Percentiles rank a stretch among this genome's conserved stretches.
Conservation (phyloP, 2,113 vertebrate genomes). For the Platycercus adscitus region DNA sequence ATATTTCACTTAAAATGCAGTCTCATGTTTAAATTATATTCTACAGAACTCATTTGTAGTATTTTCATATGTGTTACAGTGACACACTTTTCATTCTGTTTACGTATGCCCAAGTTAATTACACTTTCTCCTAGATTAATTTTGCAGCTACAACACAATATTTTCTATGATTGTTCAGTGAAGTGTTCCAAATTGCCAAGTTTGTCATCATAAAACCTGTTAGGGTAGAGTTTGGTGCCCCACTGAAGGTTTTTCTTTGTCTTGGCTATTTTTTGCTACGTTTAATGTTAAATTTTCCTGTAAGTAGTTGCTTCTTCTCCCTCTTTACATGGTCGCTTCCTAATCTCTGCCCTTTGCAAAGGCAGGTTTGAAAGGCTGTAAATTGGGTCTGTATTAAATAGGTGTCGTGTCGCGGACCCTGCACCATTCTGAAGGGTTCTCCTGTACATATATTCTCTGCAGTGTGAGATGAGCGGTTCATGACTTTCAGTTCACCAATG, state of each 20-base stretch:
- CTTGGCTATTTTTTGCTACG: not conserved
- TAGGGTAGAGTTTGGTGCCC: conserved; percentile 9
- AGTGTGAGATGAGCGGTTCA: not conserved
- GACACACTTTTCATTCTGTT: not conserved
- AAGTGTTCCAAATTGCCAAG: conserved; percentile 68
- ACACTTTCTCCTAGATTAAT: not conserved
- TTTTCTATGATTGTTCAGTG: not conserved
- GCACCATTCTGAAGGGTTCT: not conserved
- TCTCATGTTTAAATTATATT: conserved; percentile 55
- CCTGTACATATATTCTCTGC: conserved; percentile 46
- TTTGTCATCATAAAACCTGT: conserved; percentile 16
- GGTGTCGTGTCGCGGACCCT: not conserved
- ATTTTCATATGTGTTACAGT: conserved; percentile 14
- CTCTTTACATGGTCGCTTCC: conserved; percentile 9
- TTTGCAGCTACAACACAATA: conserved; percentile 11
- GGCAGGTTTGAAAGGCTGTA: conserved; percentile 46
- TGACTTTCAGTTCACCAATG: conserved; percentile 17
- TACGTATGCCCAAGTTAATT: conserved; percentile 32
- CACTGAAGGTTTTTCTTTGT: not conserved
- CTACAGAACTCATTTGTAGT: conserved; percentile 3
- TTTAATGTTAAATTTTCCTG: not conserved
- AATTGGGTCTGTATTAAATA: not conserved
- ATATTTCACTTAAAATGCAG: conserved; percentile 46
- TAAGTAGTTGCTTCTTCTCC: not conserved
- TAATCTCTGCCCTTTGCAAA: conserved; percentile 40